phyloP scores from a whole-genome alignment of 2,888 invertebrate genomes.

The Prenolepis imparis region DNA sequence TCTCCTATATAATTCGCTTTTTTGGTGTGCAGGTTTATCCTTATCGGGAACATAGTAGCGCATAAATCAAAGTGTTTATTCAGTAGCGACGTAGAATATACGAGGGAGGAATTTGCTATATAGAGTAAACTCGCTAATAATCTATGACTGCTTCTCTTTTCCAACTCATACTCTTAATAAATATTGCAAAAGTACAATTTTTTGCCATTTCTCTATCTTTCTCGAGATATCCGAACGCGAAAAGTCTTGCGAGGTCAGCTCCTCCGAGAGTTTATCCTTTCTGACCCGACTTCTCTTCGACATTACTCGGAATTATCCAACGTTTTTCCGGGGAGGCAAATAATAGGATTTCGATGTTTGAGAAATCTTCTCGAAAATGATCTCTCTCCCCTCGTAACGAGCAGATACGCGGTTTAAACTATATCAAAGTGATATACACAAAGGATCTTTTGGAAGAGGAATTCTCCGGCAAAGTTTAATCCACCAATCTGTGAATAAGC shows the following conservation, averaged over 20 bases:
- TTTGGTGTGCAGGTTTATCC: slow-evolving; percentile 77
- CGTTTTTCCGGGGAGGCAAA: slow-evolving; percentile 14
- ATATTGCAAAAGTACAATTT: slow-evolving; percentile 25
- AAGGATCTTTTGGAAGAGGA: slow-evolving; percentile 52
- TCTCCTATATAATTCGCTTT: slow-evolving; percentile 46
- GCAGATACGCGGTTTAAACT: slow-evolving; percentile 40
- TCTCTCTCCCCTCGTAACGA: slow-evolving; percentile 39
- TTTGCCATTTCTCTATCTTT: slow-evolving; percentile 33
- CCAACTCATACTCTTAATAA: slow-evolving; percentile 65
- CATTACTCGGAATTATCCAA: slow-evolving; percentile 52
- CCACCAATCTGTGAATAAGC: slow-evolving; percentile 54
- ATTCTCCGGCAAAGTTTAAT: slow-evolving; percentile 68
- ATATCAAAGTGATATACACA: slow-evolving; percentile 67
- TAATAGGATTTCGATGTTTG: slow-evolving; percentile 51
- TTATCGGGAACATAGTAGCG: slow-evolving; percentile 81
- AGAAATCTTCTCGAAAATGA: slow-evolving; percentile 56
- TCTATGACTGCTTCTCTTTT: slow-evolving; percentile 74
- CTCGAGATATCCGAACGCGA: slow-evolving; percentile 26
- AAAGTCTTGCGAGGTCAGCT: slow-evolving; percentile 13
- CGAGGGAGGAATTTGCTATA: slow-evolving; percentile 20
- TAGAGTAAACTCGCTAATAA: slow-evolving; percentile 81
- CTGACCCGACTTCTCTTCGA: slow-evolving; percentile 44
- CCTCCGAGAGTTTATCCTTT: slow-evolving; percentile 39
- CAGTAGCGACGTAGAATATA: slow-evolving; percentile 66
- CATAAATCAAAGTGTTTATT: slow-evolving; percentile 84